Base-by-base conservation (phyloP, 2,888 invertebrate species). In the Lordiphosa fenestrarum region DNA sequence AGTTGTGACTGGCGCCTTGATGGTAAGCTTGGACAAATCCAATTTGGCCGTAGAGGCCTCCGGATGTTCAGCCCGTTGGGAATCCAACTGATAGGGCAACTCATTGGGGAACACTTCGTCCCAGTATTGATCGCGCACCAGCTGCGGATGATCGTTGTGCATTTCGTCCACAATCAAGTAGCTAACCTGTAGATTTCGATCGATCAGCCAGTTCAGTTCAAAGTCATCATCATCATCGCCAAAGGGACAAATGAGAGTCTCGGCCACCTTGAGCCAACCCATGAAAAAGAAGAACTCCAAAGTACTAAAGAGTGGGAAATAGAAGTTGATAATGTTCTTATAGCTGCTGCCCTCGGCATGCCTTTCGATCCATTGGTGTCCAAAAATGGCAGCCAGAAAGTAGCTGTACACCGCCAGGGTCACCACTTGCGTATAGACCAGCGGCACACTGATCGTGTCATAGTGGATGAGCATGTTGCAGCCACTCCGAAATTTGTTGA, bases 141-240 rank as follows among this genome's bases (percentile, higher is more conserved):
- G 89, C 86, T 95, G 94, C 0, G 96, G 96, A 90, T 96, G 96
- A 76, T 96, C 95, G 88, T 96, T 94, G 87, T 96, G 96, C 96
- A 97, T 96, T 90, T 96, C 96, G 87, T 97, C 97, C 33, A 97
- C 97, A 73, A 97, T 96, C 88, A 96, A 91, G 89, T 96, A 97
- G 15, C 96, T 95, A 21, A 96, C 95, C 94, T 96, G 88, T 33
- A 88, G 73, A 67, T 82, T 96, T 74, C 97, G 92, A 44, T 82
- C 81, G 13, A 82, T 85, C 3, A 84, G 56, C 85, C 81, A 82
- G 35, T 82, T 80, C 4, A 82, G 52, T 40, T 96, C 96, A 84
- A 96, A 96, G 83, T 96, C 96, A 80, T 96, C 96, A 78, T 96
- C 96, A 74, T 96, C 96, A 86, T 96, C 96, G 0, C 96, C 96